A percentile compares a stretch with the other conserved stretches of the same genome.
Evolutionary conservation across 2,113 vertebrate genomes (phyloP).

Genomic region (mouse (Mus musculus)): GRCm39 chr1:174317501-174318000

Average conservation of each 20-base stretch:
- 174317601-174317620: constrained; percentile 10
- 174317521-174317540: background rate
- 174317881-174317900: background rate
- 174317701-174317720: background rate
- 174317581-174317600: background rate
- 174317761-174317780: background rate
- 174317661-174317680: background rate
- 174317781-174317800: background rate
- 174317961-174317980: background rate
- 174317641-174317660: background rate
- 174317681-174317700: background rate
- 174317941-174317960: background rate
- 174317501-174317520: background rate
- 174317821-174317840: background rate
- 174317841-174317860: background rate
- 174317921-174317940: background rate
- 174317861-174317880: background rate
- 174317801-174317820: background rate
- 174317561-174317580: background rate
- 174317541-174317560: background rate
- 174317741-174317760: background rate
- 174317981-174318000: background rate
- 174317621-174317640: background rate
- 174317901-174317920: background rate
- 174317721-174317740: constrained; percentile 43